These are phyloP conservation scores for Mesembrinibis cayennensis DNA, from an alignment of 2,113 vertebrate species.

Conservation along the genomic window DNA sequence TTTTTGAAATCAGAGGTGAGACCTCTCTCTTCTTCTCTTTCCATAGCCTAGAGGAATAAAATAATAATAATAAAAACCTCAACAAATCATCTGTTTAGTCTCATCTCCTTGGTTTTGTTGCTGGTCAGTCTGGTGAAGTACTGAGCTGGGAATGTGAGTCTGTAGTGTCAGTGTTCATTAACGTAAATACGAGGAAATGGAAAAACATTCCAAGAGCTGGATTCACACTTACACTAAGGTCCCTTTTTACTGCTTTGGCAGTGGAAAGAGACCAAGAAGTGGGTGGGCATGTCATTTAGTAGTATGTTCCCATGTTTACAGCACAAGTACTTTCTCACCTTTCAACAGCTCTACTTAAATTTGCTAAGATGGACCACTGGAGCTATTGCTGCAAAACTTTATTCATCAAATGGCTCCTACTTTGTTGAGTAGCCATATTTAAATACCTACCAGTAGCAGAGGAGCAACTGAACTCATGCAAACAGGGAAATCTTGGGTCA, in stretches of 20 bases:
- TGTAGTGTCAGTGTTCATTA: conserved; percentile 53
- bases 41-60: not conserved
- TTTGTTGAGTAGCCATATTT: not conserved
- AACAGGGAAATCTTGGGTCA: not conserved
- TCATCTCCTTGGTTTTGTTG: conserved; percentile 69
- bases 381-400: not conserved
- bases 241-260: conserved; percentile 57
- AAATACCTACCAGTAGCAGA: not conserved
- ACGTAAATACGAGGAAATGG: conserved; percentile 44
- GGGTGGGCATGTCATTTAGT: conserved; percentile 56
- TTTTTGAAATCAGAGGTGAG: not conserved
- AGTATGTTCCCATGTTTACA: conserved; percentile 44
- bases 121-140: conserved; percentile 58
- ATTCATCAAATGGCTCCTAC: conserved; percentile 31
- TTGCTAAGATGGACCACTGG: not conserved
- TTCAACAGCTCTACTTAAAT: conserved; percentile 32
- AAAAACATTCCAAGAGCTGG: conserved; percentile 58
- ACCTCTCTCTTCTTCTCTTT: not conserved
- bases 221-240: conserved; percentile 50
- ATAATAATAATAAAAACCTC: conserved; percentile 6
- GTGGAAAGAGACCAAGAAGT: conserved; percentile 28
- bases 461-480: not conserved
- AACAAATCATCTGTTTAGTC: conserved; percentile 55
- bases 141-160: conserved; percentile 54
- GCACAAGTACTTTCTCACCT: conserved; percentile 30